Conservation (phyloP, 2,888 invertebrate genomes). For the Scaptomyza reducta region DNA sequence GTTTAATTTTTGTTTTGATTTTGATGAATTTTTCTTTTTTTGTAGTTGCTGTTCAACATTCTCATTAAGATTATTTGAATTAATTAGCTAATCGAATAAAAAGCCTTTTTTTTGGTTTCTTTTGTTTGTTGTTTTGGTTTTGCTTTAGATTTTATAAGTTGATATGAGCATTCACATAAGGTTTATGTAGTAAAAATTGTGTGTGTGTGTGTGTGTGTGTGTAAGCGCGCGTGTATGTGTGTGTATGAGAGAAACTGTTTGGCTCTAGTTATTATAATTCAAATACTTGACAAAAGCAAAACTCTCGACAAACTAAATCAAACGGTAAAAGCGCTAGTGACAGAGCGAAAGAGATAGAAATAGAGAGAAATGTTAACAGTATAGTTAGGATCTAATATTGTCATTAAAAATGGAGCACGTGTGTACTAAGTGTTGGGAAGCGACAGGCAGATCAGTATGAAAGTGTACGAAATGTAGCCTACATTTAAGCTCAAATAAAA, state of each 20-base stretch:
- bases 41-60: slow-evolving; percentile 36
- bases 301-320: slow-evolving; percentile 40
- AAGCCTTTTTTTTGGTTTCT: slow-evolving; percentile 39
- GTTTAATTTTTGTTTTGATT: slow-evolving; percentile 7
- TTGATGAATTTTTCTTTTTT: slow-evolving; percentile 40
- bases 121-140: slow-evolving; percentile 37
- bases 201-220: slow-evolving; percentile 10
- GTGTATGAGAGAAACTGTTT: slow-evolving; percentile 4
- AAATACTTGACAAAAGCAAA: slow-evolving; percentile 39
- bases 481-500: not conserved
- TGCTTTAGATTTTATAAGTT: slow-evolving; percentile 49
- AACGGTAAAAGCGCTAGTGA: slow-evolving; percentile 11
- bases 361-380: slow-evolving; percentile 32
- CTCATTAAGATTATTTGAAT: slow-evolving; percentile 39
- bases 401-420: slow-evolving; percentile 69
- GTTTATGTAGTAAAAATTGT: slow-evolving; percentile 41
- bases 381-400: slow-evolving; percentile 73
- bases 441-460: slow-evolving; percentile 5
- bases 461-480: slow-evolving; percentile 9
- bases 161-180: slow-evolving; percentile 78
- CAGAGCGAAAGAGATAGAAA: not conserved
- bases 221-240: slow-evolving; percentile 19
- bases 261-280: slow-evolving; percentile 18
- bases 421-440: slow-evolving; percentile 21
- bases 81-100: slow-evolving; percentile 66